Evolutionary conservation across 1,140 invertebrate genomes (phyloP).

Genomic region (Cotesia chilonis): DNA sequence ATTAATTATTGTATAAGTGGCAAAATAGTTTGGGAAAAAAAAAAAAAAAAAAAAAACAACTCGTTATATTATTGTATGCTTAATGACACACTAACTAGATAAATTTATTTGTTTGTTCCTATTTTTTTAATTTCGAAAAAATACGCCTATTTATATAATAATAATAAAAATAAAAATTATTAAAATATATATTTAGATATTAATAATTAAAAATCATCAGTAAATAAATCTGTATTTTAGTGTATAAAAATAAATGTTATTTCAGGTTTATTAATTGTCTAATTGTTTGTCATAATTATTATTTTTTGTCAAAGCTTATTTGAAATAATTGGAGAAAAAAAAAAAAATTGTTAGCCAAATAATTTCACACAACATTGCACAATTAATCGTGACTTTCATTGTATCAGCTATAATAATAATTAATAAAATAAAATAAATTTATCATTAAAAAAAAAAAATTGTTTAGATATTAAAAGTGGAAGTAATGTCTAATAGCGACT

Average conservation of each 20-base stretch:
- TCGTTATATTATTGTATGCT: slow-evolving; percentile 56
- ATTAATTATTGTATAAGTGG: slow-evolving; percentile 48
- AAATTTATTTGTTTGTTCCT: slow-evolving; percentile 37
- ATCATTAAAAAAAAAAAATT: slow-evolving; percentile 1
- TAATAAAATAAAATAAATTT: slow-evolving; percentile 1
- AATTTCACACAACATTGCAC: slow-evolving; percentile 32
- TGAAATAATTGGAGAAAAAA: no score
- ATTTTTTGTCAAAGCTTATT: no score
- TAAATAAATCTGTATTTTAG: slow-evolving; percentile 31
- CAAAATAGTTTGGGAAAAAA: slow-evolving; percentile 46
- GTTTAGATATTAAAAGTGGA: background rate
- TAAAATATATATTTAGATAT: slow-evolving; percentile 33
- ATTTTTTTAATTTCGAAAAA: slow-evolving; percentile 27
- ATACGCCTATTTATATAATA: slow-evolving; percentile 50
- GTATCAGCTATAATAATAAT: background rate
- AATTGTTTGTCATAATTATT: no score
- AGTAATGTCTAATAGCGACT: background rate
- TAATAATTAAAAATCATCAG: slow-evolving; percentile 14
- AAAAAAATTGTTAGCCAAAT: background rate
- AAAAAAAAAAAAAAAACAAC: slow-evolving; percentile 52
- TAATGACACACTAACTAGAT: slow-evolving; percentile 55
- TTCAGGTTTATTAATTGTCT: no score
- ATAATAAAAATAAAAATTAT: slow-evolving; percentile 42
- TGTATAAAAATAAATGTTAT: slow-evolving; percentile 5
- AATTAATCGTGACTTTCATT: slow-evolving; percentile 21